Evolutionary conservation across 2,797 vertebrate genomes (phyloP).

Genomic region (Pteropus rufus): DNA sequence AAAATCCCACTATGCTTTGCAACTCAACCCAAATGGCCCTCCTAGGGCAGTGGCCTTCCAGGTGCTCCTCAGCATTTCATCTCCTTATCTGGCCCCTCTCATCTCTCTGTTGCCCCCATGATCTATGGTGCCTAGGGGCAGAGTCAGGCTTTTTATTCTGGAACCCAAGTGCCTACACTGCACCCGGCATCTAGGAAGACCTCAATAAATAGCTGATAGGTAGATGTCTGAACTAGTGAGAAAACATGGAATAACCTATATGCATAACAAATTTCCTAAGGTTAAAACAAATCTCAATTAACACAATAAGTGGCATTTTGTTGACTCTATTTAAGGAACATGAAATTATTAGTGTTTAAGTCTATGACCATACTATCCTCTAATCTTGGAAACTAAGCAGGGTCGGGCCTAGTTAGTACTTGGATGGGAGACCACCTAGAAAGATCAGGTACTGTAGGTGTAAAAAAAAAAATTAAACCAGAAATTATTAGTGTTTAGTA

Average conservation of each 20-base stretch:
- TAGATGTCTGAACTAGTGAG: background rate
- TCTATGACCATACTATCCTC: too few relatives aligned
- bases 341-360: conserved; percentile 11
- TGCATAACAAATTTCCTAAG: background rate
- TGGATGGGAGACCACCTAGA: too few relatives aligned
- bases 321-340: background rate
- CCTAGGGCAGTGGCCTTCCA: accelerated
- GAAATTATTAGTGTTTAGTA: conserved; percentile 26
- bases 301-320: background rate
- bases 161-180: background rate
- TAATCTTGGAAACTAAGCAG: too few relatives aligned
- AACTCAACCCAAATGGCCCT: background rate
- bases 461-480: too few relatives aligned
- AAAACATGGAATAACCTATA: background rate
- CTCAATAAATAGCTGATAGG: background rate
- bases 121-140: background rate
- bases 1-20: background rate
- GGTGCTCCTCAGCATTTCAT: background rate
- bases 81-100: background rate
- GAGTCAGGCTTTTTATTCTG: background rate
- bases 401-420: too few relatives aligned
- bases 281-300: background rate
- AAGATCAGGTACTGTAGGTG: too few relatives aligned
- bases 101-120: background rate
- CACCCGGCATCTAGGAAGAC: accelerated